Conservation (phyloP, 2,113 vertebrate species). For the Gopherus flavomarginatus region DNA sequence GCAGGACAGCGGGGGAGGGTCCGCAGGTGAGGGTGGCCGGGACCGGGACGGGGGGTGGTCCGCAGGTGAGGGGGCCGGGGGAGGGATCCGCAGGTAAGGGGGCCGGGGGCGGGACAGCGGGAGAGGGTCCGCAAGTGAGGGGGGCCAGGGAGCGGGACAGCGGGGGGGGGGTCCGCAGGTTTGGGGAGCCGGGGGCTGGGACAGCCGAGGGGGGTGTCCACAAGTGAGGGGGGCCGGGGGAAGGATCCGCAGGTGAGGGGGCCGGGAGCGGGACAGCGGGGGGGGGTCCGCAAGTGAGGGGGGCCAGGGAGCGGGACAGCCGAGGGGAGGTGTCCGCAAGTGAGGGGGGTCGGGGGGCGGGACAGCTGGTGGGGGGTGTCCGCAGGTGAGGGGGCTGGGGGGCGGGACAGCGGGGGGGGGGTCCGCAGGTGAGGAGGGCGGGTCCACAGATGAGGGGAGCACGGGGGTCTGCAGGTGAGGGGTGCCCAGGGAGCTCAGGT, state of each 20-base stretch:
- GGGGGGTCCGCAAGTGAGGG: neutral
- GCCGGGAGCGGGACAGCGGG: no score
- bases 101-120: neutral
- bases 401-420: no score
- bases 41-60: neutral
- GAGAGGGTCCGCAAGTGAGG: neutral
- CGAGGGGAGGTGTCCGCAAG: no score
- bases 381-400: neutral
- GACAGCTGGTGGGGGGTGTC: no score
- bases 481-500: neutral
- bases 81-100: neutral
- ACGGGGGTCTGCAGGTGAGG: neutral
- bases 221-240: no score
- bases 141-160: no score
- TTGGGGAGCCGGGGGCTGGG: no score
- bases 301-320: neutral
- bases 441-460: no score
- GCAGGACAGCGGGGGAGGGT: no score
- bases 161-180: neutral
- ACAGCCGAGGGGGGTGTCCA: no score
- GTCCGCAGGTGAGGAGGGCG: neutral
- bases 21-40: no score
- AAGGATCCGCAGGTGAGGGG: neutral
- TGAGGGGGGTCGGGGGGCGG: no score
- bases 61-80: neutral